These are phyloP conservation scores for Habroteleia sp. DNA, from an alignment of 2,888 invertebrate genomes.

Conservation along the genomic window DNA sequence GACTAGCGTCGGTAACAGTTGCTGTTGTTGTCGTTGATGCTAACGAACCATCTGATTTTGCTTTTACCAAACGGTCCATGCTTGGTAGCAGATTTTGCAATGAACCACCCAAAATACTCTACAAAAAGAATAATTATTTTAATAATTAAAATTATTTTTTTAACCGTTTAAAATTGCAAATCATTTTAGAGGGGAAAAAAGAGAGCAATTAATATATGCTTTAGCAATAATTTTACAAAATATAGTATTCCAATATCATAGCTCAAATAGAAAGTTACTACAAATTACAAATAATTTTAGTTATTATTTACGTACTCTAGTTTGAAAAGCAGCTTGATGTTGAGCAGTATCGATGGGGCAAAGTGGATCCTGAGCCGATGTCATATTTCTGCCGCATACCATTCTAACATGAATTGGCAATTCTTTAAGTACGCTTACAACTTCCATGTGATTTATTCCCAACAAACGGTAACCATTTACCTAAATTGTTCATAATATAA, in stretches of 20 bases:
- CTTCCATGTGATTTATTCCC: constrained; percentile 97
- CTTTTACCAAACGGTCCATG: constrained; percentile 91
- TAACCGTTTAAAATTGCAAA: too few species aligned
- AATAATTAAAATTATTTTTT: too few species aligned
- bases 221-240: too few species aligned
- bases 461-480: constrained; percentile 95
- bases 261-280: too few species aligned
- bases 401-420: constrained; percentile 94
- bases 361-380: constrained; percentile 82
- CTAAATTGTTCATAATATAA: constrained; percentile 80
- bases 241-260: too few species aligned
- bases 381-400: constrained; percentile 90
- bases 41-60: constrained; percentile 96
- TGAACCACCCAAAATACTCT: constrained; percentile 92
- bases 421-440: constrained; percentile 96
- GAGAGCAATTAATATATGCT: too few species aligned
- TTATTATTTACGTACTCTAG: constrained; percentile 83
- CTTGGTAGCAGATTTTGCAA: constrained; percentile 90
- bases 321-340: constrained; percentile 85
- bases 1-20: constrained; percentile 84
- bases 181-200: too few species aligned
- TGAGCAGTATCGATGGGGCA: constrained; percentile 86
- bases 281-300: too few species aligned
- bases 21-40: constrained; percentile 92
- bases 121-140: constrained; percentile 72